Evolutionary conservation across 1,140 invertebrate species (phyloP), one percentile per base, ranked within the genome.

Genomic region (Temnothorax curvispinosus): DNA sequence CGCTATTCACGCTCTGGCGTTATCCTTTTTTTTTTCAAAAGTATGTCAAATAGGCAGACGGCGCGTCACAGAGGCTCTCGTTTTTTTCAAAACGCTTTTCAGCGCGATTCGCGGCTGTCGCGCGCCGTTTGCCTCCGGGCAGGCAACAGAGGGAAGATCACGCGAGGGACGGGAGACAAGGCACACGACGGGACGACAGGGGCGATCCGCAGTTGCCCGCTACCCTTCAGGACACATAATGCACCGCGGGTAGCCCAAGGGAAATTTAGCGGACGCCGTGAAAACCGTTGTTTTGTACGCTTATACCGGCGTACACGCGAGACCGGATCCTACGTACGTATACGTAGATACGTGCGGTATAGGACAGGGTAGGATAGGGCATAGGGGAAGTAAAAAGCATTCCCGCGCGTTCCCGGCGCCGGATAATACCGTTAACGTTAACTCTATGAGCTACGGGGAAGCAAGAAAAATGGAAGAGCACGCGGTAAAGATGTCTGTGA

Each of bases 201-300:
- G 77, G 32, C 74, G 80, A 87, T 72, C 71, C 69, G 21, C 56
- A 32, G 69, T 62, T 88, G 65, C 69, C 69, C 41, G 67, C 67
- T 75, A 87, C 87, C 91, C 85, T 93, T 90, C 69, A 89, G 82
- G 82, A 69, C 87, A 91, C 87, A 91, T 92, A 93, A 93, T 93
- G 86, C 89, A 77, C 77, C 74, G 77, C 87, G 86, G 87, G 75
- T 56, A 91, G 87, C 92, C 92, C 90, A 86, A 58, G 92, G 93
- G 92, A 93, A 93, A 93, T 93, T 93, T 91, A 91, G 87, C 92
- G 84, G 86, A 88, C 85, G 81, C 85, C 82, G 87, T 92, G 89
- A 91, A 92, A 92, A 91, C 87, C 87, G 80, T 90, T 92, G 90
- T 92, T 92, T 90, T 89, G 87, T 92, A 92, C 82, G 87, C 81